Conservation (phyloP, 1,140 invertebrate species). For the Paramacrobiotus metropolitanus region DNA sequence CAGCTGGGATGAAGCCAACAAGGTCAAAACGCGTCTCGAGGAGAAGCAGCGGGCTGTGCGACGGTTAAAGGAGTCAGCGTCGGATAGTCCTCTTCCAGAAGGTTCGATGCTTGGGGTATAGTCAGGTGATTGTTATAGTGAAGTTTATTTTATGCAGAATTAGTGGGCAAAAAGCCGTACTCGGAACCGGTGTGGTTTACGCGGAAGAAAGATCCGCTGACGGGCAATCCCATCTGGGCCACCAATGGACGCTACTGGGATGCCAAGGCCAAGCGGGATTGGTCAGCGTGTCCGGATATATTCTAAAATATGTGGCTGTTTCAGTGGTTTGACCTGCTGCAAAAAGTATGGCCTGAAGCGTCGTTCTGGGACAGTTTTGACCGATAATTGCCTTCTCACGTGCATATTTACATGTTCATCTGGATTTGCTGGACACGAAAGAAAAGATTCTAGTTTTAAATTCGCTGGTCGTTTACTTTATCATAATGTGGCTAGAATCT, state of each 20-base stretch:
- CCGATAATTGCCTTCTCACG: no score
- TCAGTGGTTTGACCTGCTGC: no score
- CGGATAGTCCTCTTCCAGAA: constrained; percentile 46
- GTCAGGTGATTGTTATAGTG: not conserved
- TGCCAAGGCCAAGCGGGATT: constrained; percentile 62
- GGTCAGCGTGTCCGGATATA: constrained; percentile 74
- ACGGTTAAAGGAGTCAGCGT: constrained; percentile 44
- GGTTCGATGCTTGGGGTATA: constrained; percentile 23
- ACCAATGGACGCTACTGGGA: constrained; percentile 81
- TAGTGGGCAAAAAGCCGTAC: not conserved
- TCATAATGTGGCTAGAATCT: no score
- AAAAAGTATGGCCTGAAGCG: no score
- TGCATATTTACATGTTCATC: no score
- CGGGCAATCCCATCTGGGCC: constrained; percentile 54
- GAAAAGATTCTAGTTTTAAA: no score
- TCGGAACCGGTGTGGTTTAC: constrained; percentile 66
- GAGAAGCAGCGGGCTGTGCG: constrained; percentile 68
- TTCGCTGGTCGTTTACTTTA: no score
- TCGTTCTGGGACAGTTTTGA: no score
- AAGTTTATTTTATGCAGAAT: not conserved
- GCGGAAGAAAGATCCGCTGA: constrained; percentile 48
- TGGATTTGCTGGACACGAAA: no score
- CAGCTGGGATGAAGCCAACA: constrained; percentile 83
- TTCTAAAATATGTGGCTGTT: no score
- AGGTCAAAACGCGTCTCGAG: constrained; percentile 64